Evolutionary conservation across 2,797 vertebrate genomes (phyloP).

Genomic region (Monodelphis domestica): DNA sequence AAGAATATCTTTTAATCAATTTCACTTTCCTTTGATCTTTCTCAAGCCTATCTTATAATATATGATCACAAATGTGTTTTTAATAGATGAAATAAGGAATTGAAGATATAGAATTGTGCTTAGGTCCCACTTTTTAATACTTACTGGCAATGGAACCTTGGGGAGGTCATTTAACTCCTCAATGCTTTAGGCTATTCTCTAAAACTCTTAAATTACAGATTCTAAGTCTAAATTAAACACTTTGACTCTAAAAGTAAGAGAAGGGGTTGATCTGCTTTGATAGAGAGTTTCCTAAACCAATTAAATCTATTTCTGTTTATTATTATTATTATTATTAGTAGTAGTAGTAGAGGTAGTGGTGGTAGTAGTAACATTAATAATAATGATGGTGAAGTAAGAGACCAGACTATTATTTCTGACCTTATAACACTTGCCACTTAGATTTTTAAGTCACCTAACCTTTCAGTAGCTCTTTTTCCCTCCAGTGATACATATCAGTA

Average conservation of each 20-base stretch:
- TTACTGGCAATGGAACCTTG: background rate
- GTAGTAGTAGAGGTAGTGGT: background rate
- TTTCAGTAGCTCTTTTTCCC: conserved; percentile 3
- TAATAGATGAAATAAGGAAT: background rate
- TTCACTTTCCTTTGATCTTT: background rate
- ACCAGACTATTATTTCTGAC: background rate
- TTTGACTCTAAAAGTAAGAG: background rate
- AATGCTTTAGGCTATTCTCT: background rate
- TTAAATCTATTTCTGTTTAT: background rate
- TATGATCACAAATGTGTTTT: background rate
- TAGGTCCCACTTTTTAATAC: background rate
- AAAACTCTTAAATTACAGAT: too few species aligned
- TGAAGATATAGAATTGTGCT: background rate
- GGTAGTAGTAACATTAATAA: too few species aligned
- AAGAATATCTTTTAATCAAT: background rate
- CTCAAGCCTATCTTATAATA: background rate
- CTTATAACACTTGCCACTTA: background rate
- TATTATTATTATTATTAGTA: background rate
- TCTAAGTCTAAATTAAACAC: too few species aligned
- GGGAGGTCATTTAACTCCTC: background rate
- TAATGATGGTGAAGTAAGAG: background rate
- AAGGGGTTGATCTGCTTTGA: background rate
- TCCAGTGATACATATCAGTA: background rate
- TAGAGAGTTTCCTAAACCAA: background rate
- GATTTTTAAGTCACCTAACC: conserved; percentile 15